Evolutionary conservation across 1,140 invertebrate species (phyloP), one percentile per base, ranked within the genome.

Genomic region (Dinothrombium tinctorium): DNA sequence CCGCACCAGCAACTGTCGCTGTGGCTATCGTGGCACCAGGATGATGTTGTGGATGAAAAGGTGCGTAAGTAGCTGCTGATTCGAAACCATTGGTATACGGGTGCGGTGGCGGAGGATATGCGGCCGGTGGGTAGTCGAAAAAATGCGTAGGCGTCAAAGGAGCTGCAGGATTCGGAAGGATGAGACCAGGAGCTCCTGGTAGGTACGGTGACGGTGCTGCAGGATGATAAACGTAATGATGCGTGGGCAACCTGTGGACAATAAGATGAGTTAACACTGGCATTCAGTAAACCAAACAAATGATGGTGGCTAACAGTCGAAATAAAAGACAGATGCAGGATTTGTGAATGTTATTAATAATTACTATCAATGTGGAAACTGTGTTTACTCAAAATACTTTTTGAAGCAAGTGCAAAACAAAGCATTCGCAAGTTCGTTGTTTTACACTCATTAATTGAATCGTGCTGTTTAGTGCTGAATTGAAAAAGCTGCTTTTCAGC

Each of bases 181-280:
- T 22, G 8, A 36, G 15, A 21, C 33, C 23, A 21, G 33, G 33
- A 22, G 19, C 33, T 15, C 19, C 23, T 19, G 33, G 20, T n/a
- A 36, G 20, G 33, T 21, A 36, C 20, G 33, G 8, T 21, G 33
- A 36, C 8, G 33, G 12, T 36, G 33, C 20, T 7, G 33, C 23
- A 11, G 33, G 17, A 36, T 36, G 33, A 21, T 36, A 36, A 19
- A 36, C 17, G 14, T 36, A 36, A 36, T 36, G 33, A 21, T 36
- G 33, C 12, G 19, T 21, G 12, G 33, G 33, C 11, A 36, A 17
- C 8, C 33, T 36, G 19, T n/a, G n/a, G n/a, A n/a, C n/a, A n/a
- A n/a, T n/a, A n/a, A n/a, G n/a, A n/a, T n/a, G n/a, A n/a, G n/a
- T n/a, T n/a, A n/a, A n/a, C n/a, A n/a, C n/a, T n/a, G n/a, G n/a